Base-by-base conservation (phyloP, 2,888 invertebrate species). In the Rhagonycha fulva region DNA sequence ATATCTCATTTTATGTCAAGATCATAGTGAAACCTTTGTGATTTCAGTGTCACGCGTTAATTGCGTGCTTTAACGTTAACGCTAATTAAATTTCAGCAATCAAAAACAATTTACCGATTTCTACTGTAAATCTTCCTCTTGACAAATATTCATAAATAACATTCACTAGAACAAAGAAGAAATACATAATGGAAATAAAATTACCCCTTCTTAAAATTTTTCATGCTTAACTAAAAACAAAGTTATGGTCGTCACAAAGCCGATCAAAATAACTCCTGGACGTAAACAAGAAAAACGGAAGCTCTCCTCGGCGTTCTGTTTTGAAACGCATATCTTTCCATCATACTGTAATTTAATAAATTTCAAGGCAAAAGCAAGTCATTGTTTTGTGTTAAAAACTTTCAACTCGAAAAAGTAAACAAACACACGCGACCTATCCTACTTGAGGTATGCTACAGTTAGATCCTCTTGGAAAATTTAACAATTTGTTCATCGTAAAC, bases 1-100 rank as follows among this genome's bases (percentile, higher is more conserved):
- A 62, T 73, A 73, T 62, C 68, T 68, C 63, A 47, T 73, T 62
- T 47, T 73, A 32, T 68, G 73, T 69, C 73, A 73, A 73, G 73
- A 69, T 68, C 69, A 66, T 66, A 69, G 73, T 23, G 72, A 73
- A 73, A 73, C 68, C 72, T 73, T 73, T 68, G 72, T 32, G 32
- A 68, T 71, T 72, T 28, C 47, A 14, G 19, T 30, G 14, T 32
- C 72, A 72, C 47, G 72, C 26, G 72, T 14, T 72, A 67, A 67
- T 47, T 47, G 67, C 63, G 26, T 72, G 72, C 30, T 63, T 63
- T 63, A 19, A 63, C 63, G 24, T 66, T 66, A 24, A 24, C 63
- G 12, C 9, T 24, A 66, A 66, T 66, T 66, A 63, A 63, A 63
- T 10, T 24, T 63, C 24, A n/a, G 32, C n/a, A 63, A 63, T 63